Percentiles rank a stretch among this genome's conserved stretches.
Evolutionary conservation across 2,888 invertebrate species (phyloP).

Genomic region (Podabrus alpinus): DNA sequence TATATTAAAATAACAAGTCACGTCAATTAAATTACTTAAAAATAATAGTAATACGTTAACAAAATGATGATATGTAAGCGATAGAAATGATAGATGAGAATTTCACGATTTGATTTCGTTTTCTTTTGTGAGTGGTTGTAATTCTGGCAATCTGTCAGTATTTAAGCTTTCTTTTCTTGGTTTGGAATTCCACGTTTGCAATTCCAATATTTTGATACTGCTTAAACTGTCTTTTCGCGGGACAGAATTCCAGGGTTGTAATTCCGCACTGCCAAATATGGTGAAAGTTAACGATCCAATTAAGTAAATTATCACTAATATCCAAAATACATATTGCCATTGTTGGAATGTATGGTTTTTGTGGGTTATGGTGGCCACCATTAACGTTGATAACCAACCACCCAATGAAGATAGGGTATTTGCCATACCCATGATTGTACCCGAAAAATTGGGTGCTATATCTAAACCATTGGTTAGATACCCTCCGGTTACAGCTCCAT

Average conservation of each 20-base stretch:
- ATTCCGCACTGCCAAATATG: constrained; percentile 68
- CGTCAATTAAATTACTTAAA: constrained; percentile 13
- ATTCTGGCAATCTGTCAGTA: constrained; percentile 43
- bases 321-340: constrained; percentile 84
- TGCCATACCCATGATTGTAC: constrained; percentile 88
- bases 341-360: constrained; percentile 73
- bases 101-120: constrained; percentile 38
- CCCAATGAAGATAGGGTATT: constrained; percentile 83
- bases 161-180: constrained; percentile 31
- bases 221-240: constrained; percentile 31
- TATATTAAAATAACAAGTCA: constrained; percentile 15
- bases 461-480: constrained; percentile 85
- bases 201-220: constrained; percentile 43
- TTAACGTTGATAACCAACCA: constrained; percentile 79
- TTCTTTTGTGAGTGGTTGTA: constrained; percentile 50
- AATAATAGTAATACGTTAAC: constrained; percentile 10
- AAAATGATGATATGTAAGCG: constrained; percentile 16
- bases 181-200: constrained; percentile 58
- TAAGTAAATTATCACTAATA: constrained; percentile 72
- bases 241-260: constrained; percentile 62
- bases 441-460: constrained; percentile 87
- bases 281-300: constrained; percentile 68
- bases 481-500: constrained; percentile 85
- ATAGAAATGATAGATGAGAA: neutral
- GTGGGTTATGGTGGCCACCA: constrained; percentile 78